Percentiles rank a stretch among this genome's conserved stretches.
These are phyloP conservation scores for Andricus grossulariae DNA, from an alignment of 1,140 invertebrate genomes.

Conservation along the genomic window DNA sequence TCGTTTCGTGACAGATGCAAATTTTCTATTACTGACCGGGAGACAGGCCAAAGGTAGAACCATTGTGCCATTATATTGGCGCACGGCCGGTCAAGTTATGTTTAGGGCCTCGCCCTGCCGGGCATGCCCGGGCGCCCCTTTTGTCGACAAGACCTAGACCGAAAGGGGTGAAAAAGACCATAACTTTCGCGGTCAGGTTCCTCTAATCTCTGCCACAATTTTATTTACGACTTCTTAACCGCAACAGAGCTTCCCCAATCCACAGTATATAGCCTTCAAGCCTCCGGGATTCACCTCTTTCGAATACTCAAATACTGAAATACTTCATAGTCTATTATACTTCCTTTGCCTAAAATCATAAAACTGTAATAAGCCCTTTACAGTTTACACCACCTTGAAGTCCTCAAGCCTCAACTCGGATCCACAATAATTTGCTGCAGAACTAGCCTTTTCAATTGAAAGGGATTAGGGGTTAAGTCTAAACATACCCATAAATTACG, in stretches of 20 bases:
- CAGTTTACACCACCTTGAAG: neutral
- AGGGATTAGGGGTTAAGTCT: neutral
- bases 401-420: conserved; percentile 6
- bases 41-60: neutral
- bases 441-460: neutral
- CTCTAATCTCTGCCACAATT: conserved; percentile 55
- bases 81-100: conserved; percentile 45
- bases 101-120: conserved; percentile 39
- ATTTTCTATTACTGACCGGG: too few relatives aligned
- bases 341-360: conserved; percentile 21
- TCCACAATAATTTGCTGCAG: conserved; percentile 14
- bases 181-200: conserved; percentile 53
- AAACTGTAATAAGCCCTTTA: conserved; percentile 23
- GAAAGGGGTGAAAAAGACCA: conserved; percentile 38
- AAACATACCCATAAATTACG: neutral
- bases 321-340: neutral
- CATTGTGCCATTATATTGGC: conserved; percentile 37
- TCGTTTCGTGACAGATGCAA: neutral
- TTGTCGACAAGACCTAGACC: neutral
- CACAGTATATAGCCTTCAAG: too few relatives aligned
- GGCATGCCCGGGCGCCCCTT: neutral
- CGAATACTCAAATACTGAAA: neutral
- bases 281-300: neutral
- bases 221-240: conserved; percentile 51
- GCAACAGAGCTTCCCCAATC: conserved; percentile 14